Percentiles rank a stretch among this genome's conserved stretches.
These are phyloP conservation scores for Pongo abelii DNA, from an alignment of 2,113 vertebrate species.

Conservation along the genomic window DNA sequence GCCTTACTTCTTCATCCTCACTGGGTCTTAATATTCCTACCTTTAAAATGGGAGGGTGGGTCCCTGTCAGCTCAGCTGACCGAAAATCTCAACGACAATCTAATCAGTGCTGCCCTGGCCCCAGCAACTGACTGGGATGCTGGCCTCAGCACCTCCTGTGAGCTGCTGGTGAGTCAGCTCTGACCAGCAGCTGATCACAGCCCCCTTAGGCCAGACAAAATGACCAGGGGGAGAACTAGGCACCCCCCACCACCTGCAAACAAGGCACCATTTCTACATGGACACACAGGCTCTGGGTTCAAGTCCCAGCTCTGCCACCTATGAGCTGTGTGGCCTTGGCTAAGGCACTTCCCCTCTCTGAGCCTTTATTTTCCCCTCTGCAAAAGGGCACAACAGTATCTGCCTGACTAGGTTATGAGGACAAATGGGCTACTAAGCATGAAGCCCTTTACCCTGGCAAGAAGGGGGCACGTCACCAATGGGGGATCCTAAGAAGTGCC, in stretches of 20 bases:
- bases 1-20: not conserved
- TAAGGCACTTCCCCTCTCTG: not conserved
- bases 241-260: not conserved
- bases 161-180: slow-evolving; percentile 11
- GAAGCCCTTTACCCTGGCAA: too few species aligned
- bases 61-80: slow-evolving; percentile 40
- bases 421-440: accelerated
- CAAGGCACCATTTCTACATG: not conserved
- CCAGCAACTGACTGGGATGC: not conserved
- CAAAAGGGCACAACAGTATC: not conserved
- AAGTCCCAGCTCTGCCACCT: not conserved
- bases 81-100: slow-evolving; percentile 8
- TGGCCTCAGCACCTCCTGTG: not conserved
- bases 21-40: not conserved
- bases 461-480: accelerated
- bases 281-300: not conserved
- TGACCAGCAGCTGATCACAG: not conserved
- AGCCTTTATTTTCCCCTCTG: not conserved
- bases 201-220: not conserved
- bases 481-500: not conserved
- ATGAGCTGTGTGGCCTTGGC: not conserved
- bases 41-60: not conserved
- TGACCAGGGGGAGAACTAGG: accelerated
- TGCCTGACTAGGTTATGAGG: not conserved
- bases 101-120: not conserved